phyloP scores from a whole-genome alignment of 2,797 vertebrate genomes.

The Characodon lateralis region DNA sequence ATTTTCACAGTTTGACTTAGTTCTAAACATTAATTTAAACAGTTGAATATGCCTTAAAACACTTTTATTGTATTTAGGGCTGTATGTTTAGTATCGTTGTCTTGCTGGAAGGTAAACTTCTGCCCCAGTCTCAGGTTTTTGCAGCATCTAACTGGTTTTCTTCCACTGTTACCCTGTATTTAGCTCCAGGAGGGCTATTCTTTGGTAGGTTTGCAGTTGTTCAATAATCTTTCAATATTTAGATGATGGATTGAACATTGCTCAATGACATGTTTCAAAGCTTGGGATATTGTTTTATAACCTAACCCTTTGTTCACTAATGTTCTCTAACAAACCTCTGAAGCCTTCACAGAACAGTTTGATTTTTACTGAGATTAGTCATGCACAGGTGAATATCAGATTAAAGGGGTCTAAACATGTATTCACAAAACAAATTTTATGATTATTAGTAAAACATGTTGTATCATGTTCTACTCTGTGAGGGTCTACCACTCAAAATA shows the following conservation, averaged over 20 bases:
- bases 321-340: neutral
- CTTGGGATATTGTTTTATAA: neutral
- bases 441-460: neutral
- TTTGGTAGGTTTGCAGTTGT: neutral
- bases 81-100: no score
- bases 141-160: no score
- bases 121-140: no score
- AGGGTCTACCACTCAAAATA: constrained; percentile 60
- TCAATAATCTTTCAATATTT: neutral
- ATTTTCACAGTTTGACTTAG: no score
- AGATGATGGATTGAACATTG: neutral
- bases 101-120: no score
- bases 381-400: neutral
- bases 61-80: no score
- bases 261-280: neutral
- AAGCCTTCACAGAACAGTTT: neutral
- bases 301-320: neutral
- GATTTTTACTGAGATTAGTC: neutral
- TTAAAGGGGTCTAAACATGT: neutral
- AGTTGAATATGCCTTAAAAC: no score
- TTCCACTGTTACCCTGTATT: no score
- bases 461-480: neutral
- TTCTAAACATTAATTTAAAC: no score
- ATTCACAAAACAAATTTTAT: neutral
- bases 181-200: neutral